Conservation (phyloP, 2,797 vertebrate species). For the Halcyon chelicuti region DNA sequence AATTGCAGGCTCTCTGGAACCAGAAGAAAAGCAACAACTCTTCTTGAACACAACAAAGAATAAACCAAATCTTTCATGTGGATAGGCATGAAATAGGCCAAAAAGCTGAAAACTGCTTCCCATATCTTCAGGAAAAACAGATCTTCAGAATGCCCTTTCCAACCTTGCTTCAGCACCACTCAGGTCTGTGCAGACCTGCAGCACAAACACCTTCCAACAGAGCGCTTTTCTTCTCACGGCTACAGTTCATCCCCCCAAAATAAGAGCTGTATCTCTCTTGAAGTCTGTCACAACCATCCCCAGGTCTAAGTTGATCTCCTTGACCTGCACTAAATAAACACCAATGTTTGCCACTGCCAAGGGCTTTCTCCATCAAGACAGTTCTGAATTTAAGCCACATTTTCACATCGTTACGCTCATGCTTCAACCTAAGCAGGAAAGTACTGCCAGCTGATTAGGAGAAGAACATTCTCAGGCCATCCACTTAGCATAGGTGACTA, state of each 20-base stretch:
- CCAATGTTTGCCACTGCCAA: not conserved
- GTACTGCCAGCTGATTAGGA: not conserved
- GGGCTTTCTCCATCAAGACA: not conserved
- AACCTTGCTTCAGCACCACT: not conserved
- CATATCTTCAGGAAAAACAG: not conserved
- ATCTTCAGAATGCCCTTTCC: not conserved
- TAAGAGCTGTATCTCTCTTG: not conserved
- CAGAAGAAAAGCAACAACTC: not conserved
- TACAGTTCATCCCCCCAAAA: not conserved
- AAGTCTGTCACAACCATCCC: not conserved
- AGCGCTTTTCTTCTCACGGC: not conserved
- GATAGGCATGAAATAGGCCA: not conserved
- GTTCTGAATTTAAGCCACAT: not conserved
- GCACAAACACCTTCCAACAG: not conserved
- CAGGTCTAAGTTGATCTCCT: not conserved
- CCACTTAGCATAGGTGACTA: accelerated
- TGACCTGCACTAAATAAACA: not conserved
- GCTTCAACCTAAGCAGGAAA: not conserved
- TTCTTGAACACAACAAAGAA: not conserved
- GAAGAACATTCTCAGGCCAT: not conserved
- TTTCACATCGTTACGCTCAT: not conserved
- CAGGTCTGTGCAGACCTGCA: not conserved
- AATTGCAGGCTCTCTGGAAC: not conserved
- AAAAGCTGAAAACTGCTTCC: not conserved
- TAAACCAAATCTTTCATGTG: not conserved